Evolutionary conservation across 1,140 invertebrate genomes (phyloP), one percentile per base, ranked within the genome.

Genomic region (Drosophila repleta): DNA sequence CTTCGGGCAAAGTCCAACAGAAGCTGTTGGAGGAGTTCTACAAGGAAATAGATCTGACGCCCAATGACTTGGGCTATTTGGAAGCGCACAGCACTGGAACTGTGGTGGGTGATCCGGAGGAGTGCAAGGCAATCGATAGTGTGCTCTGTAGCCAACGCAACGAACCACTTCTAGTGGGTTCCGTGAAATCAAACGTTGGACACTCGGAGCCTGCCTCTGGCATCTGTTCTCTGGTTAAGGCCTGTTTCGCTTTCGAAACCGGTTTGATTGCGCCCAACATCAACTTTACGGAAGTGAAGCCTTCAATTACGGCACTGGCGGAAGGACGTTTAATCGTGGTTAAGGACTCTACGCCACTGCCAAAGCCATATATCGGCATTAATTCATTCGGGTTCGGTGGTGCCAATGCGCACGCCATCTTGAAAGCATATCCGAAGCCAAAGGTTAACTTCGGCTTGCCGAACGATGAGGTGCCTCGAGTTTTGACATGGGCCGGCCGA

Each of bases 51-150:
- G 93, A 94, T 24, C 82, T 99, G 2, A 92, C 95, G 53, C 97
- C 97, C 0, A 93, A 90, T 2, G 91, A 90, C 4, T 92, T 99
- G 11, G 94, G 94, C 24, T 99, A 95, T 85, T 93, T 99, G 13
- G 98, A 99, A 92, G 97, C 97, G 53, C 98, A 99, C 90, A 97
- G 97, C 46, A 99, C 98, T 20, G 94, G 95, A 48, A 95, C 97
- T 1, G 93, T 92, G 75, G 95, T 96, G 1, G 96, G 96, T 18
- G 98, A 99, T 92, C 95, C 96, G 66, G 97, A 98, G 91, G 98
- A 99, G 92, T 90, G 97, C 1, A 94, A 95, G 77, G 96, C 97
- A 0, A 95, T 99, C n/a, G 95, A 97, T 15, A 94, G 95, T 75
- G 93, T 97, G 2, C 96, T 98, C 81, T 96, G 96, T 68, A 94